A percentile compares a stretch with the other conserved stretches of the same genome.
phyloP scores from a whole-genome alignment of 2,888 invertebrate genomes.

The Archaeoteleia sp. region DNA sequence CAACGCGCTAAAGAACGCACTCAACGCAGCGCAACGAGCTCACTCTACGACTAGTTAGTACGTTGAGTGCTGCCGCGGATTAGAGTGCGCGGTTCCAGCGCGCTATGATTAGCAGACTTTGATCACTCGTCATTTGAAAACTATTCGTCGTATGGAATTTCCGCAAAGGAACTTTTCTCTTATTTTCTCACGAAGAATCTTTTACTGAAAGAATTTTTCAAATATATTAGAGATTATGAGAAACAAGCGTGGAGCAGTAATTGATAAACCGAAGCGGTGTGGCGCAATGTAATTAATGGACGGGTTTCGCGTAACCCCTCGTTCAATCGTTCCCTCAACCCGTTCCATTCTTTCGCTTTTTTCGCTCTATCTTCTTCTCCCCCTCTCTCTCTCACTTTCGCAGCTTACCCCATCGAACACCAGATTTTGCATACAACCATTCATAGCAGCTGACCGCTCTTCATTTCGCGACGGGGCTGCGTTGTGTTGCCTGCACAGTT shows the following conservation, averaged over 20 bases:
- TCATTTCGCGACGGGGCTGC: conserved; percentile 44
- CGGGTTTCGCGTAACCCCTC: conserved; percentile 30
- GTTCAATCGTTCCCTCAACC: conserved; percentile 15
- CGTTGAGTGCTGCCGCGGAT: too few relatives aligned
- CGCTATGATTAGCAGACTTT: too few relatives aligned
- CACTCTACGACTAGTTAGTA: too few relatives aligned
- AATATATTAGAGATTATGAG: too few relatives aligned
- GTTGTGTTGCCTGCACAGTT: conserved; percentile 51
- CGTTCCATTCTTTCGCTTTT: conserved; percentile 22
- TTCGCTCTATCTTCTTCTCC: conserved; percentile 10
- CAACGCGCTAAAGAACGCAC: too few relatives aligned
- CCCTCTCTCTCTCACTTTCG: conserved; percentile 15
- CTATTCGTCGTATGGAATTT: too few relatives aligned
- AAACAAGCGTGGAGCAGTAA: conserved; percentile 1
- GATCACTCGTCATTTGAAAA: too few relatives aligned
- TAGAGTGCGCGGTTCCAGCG: too few relatives aligned
- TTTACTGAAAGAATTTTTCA: too few relatives aligned
- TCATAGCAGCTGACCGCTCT: conserved; percentile 65
- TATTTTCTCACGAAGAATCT: too few relatives aligned
- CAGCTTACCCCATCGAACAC: conserved; percentile 29
- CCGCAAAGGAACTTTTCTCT: too few relatives aligned
- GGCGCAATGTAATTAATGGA: conserved; percentile 35
- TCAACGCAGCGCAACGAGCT: too few relatives aligned
- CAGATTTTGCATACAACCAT: conserved; percentile 52
- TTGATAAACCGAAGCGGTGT: conserved; percentile 19